These are phyloP conservation scores for Bradypus variegatus DNA, from an alignment of 2,797 vertebrate genomes.

Conservation along the genomic window DNA sequence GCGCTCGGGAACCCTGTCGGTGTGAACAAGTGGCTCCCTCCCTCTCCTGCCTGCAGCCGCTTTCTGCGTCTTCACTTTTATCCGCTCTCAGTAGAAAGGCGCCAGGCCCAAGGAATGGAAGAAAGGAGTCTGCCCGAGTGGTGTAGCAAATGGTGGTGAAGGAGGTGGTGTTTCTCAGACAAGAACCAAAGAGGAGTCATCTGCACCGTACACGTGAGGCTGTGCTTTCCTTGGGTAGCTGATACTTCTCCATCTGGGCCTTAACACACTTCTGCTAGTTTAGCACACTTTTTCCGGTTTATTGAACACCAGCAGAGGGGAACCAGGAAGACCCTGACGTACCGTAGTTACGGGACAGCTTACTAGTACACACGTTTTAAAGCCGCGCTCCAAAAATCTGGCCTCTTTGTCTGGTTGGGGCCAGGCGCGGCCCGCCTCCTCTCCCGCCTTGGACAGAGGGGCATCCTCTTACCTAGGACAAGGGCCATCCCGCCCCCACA, in stretches of 20 bases:
- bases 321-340: background rate
- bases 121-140: background rate
- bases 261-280: background rate
- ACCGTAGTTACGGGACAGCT: background rate
- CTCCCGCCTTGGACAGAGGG: too few species aligned
- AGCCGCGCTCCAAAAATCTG: background rate
- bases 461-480: background rate
- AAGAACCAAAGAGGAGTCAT: background rate
- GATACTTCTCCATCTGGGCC: background rate
- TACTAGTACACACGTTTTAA: background rate
- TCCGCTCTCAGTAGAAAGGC: background rate
- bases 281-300: background rate
- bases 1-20: background rate
- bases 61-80: slow-evolving; percentile 18
- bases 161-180: background rate
- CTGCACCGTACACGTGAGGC: background rate
- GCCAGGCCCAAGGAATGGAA: background rate
- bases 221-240: background rate
- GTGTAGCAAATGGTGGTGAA: background rate
- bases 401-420: background rate
- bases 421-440: background rate
- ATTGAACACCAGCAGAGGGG: background rate
- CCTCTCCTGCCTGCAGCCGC: background rate
- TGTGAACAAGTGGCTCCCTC: background rate
- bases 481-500: background rate